Evolutionary conservation across 2,113 vertebrate genomes (phyloP).

Genomic region (Himantopus leucocephalus): DNA sequence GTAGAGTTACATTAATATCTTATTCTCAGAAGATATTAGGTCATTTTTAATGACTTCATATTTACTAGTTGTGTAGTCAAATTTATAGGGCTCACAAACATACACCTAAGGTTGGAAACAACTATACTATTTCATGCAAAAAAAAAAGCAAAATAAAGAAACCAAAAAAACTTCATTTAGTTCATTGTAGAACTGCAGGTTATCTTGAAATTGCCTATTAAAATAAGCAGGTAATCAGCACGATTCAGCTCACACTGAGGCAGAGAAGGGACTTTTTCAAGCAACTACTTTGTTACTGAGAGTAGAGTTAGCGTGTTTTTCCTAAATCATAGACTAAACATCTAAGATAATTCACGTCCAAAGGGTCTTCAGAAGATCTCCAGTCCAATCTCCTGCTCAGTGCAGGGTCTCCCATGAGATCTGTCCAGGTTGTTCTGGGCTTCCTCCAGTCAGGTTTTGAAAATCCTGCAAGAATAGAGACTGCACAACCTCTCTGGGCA

Average conservation of each 20-base stretch:
- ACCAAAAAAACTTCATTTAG: rapidly evolving
- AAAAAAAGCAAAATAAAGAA: background rate
- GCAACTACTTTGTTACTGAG: background rate
- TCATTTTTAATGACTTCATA: background rate
- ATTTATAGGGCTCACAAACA: background rate
- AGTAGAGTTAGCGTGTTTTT: background rate
- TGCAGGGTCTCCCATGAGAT: background rate
- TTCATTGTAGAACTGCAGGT: background rate
- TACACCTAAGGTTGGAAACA: background rate
- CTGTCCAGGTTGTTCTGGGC: background rate
- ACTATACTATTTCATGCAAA: background rate
- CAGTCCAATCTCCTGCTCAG: background rate
- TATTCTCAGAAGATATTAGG: background rate
- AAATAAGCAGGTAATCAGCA: background rate
- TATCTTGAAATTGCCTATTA: background rate
- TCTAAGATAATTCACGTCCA: background rate
- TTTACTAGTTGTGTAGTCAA: background rate
- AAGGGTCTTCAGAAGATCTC: background rate
- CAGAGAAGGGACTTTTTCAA: background rate
- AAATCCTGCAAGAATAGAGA: background rate
- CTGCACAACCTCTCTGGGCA: background rate
- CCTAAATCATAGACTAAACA: background rate
- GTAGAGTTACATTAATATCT: background rate
- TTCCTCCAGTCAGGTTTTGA: background rate
- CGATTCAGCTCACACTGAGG: background rate